phyloP scores from a whole-genome alignment of 2,888 invertebrate species.

The Cephus pygmeus region DNA sequence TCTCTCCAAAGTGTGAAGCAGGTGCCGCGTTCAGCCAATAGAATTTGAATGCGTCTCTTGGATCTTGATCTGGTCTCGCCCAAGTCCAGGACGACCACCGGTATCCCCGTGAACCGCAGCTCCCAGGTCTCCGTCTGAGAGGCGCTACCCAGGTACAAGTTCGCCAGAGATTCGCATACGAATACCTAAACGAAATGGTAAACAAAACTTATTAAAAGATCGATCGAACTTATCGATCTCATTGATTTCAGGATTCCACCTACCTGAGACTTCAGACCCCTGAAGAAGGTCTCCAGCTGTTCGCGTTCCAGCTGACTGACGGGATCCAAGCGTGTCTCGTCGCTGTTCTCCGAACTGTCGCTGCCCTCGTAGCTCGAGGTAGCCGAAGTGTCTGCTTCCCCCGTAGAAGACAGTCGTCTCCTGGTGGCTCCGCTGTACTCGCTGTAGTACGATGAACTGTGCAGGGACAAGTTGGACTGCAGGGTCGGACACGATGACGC shows the following conservation, averaged over 20 bases:
- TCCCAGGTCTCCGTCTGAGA: constrained; percentile 74
- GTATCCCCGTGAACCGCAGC: constrained; percentile 81
- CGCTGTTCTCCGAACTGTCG: constrained; percentile 68
- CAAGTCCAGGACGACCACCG: constrained; percentile 80
- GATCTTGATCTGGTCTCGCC: constrained; percentile 79
- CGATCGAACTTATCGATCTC: neutral
- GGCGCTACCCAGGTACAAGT: constrained; percentile 74
- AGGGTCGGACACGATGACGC: constrained; percentile 55
- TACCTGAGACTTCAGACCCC: constrained; percentile 81
- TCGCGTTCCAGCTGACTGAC: constrained; percentile 75
- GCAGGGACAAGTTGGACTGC: constrained; percentile 54
- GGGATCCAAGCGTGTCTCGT: constrained; percentile 66
- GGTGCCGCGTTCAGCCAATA: constrained; percentile 82
- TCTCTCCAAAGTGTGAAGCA: constrained; percentile 87
- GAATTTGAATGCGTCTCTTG: constrained; percentile 76
- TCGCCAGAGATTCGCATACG: constrained; percentile 81
- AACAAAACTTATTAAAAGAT: neutral
- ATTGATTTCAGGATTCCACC: constrained; percentile 16
- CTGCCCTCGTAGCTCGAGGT: constrained; percentile 71
- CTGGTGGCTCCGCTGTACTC: constrained; percentile 59
- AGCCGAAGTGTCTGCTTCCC: constrained; percentile 69
- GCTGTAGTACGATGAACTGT: constrained; percentile 57
- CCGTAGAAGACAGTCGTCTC: constrained; percentile 72
- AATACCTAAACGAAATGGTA: constrained; percentile 69
- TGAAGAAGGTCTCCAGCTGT: constrained; percentile 80